phyloP scores from a whole-genome alignment of 2,113 vertebrate species.

The Sapayoa aenigma region DNA sequence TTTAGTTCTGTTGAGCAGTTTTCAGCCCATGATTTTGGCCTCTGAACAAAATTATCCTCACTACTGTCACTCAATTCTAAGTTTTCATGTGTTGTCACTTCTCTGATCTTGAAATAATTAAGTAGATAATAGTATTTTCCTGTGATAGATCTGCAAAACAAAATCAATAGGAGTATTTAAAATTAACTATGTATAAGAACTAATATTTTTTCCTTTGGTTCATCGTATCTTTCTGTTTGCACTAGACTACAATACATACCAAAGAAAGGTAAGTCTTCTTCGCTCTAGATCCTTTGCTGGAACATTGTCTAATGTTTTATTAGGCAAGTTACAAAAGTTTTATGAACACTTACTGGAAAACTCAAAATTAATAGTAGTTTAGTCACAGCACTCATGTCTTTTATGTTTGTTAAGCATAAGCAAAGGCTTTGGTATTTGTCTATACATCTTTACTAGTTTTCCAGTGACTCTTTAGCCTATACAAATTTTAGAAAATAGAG shows the following conservation, averaged over 20 bases:
- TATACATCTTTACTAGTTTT: not conserved
- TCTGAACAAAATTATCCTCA: not conserved
- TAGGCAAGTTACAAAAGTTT: not conserved
- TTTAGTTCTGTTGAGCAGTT: not conserved
- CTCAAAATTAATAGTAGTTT: not conserved
- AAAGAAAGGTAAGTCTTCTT: not conserved
- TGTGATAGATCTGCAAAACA: not conserved
- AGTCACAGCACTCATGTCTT: not conserved
- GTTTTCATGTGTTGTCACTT: not conserved
- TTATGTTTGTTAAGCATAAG: not conserved
- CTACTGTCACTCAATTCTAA: not conserved
- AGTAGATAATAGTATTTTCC: not conserved
- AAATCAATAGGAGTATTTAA: not conserved
- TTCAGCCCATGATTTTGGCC: not conserved
- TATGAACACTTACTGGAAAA: not conserved
- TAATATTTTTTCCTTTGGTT: not conserved
- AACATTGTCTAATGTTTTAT: not conserved
- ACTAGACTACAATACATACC: not conserved
- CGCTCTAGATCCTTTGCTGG: not conserved
- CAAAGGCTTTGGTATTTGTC: not conserved
- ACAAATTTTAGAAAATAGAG: not conserved
- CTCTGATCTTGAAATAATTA: not conserved
- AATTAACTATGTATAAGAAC: not conserved
- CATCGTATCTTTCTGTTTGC: not conserved
- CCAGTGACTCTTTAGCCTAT: not conserved